These are phyloP conservation scores for Cavia aperea DNA, from an alignment of 2,113 vertebrate species.

Conservation along the genomic window DNA sequence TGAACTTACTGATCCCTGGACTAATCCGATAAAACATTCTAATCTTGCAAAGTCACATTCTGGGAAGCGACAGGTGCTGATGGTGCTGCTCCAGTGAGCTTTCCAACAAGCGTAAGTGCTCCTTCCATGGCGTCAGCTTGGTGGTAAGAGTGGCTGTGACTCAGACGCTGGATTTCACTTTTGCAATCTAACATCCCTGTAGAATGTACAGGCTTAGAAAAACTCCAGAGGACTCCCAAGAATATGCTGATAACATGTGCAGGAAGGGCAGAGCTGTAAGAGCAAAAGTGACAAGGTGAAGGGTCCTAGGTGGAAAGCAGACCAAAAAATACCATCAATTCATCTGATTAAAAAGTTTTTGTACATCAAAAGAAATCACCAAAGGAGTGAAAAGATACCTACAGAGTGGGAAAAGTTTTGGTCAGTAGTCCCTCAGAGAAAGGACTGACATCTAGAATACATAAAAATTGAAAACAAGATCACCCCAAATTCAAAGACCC, in stretches of 20 bases:
- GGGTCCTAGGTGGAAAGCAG: background rate
- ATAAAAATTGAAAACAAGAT: background rate
- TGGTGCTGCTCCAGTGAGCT: background rate
- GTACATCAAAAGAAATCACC: background rate
- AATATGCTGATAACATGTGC: background rate
- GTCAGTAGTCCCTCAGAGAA: background rate
- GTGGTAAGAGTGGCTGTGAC: background rate
- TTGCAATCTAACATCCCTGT: background rate
- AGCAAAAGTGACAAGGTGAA: background rate
- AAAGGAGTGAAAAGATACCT: background rate
- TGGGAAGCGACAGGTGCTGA: background rate
- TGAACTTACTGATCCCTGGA: slow-evolving; percentile 52
- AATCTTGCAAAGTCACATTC: slow-evolving; percentile 41
- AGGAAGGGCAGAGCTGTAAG: background rate
- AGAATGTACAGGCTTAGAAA: background rate
- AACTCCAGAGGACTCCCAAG: background rate
- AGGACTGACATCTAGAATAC: background rate
- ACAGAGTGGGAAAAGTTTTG: background rate
- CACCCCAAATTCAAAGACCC: background rate
- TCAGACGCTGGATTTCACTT: background rate
- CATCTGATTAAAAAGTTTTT: background rate
- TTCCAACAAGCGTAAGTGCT: background rate
- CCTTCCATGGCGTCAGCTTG: background rate
- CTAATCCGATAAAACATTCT: slow-evolving; percentile 55
- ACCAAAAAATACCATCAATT: background rate